These are phyloP conservation scores for Keiferia lycopersicella DNA, from an alignment of 2,888 invertebrate species.

Conservation along the genomic window DNA sequence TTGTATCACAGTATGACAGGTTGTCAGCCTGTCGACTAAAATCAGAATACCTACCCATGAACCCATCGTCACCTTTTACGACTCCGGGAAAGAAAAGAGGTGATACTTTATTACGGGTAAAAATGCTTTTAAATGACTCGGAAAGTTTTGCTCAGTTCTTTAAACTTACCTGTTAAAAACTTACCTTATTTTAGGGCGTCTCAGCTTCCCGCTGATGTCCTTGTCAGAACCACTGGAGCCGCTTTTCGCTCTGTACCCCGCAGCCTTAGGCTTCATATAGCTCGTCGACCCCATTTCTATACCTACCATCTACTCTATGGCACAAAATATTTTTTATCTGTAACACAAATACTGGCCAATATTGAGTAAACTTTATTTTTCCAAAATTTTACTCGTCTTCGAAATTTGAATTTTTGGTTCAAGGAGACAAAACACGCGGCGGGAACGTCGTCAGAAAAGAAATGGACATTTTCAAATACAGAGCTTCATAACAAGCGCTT, in stretches of 20 bases:
- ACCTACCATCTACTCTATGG: slow-evolving; percentile 19
- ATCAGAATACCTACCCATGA: too few relatives aligned
- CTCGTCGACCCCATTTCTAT: slow-evolving; percentile 72
- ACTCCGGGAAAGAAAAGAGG: too few relatives aligned
- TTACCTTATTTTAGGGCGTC: slow-evolving; percentile 68
- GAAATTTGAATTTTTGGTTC: slow-evolving; percentile 40
- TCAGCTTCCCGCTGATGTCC: slow-evolving; percentile 72
- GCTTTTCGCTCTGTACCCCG: slow-evolving; percentile 67
- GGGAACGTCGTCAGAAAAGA: slow-evolving; percentile 53
- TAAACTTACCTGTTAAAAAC: slow-evolving; percentile 26
- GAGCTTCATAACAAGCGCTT: slow-evolving; percentile 50
- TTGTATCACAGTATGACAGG: too few relatives aligned
- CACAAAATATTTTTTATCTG: slow-evolving; percentile 9
- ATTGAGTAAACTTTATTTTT: not conserved
- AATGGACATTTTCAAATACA: slow-evolving; percentile 53
- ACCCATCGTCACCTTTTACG: too few relatives aligned
- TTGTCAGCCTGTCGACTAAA: too few relatives aligned
- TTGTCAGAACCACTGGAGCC: slow-evolving; percentile 73
- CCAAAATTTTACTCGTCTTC: slow-evolving; percentile 34
- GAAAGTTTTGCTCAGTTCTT: too few relatives aligned
- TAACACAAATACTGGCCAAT: not conserved
- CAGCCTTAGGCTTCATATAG: slow-evolving; percentile 67
- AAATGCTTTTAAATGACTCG: too few relatives aligned
- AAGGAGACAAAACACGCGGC: slow-evolving; percentile 48
- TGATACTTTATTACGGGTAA: not conserved